Conservation (phyloP, 2,113 vertebrate species). For the Hepsetus odoe region DNA sequence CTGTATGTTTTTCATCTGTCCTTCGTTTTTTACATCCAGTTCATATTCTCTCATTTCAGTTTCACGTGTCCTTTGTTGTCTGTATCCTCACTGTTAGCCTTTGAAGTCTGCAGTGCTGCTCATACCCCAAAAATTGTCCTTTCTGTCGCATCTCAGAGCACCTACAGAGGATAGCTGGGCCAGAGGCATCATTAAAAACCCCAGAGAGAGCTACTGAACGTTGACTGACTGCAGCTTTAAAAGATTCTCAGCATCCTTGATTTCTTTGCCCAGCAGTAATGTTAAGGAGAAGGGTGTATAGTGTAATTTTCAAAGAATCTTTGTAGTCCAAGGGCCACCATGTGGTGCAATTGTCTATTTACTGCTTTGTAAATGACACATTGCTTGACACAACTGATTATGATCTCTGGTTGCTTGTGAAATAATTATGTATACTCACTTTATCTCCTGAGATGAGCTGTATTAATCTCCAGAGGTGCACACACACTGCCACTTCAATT, state of each 20-base stretch:
- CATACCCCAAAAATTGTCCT: background rate
- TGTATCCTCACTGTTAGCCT: background rate
- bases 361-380: slow-evolving; percentile 5
- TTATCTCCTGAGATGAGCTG: slow-evolving; percentile 41
- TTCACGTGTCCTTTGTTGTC: background rate
- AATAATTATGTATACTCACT: slow-evolving; percentile 41
- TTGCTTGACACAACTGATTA: slow-evolving; percentile 26
- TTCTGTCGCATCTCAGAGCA: background rate
- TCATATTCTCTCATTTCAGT: slow-evolving; percentile 1
- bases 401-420: slow-evolving; percentile 28
- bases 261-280: background rate
- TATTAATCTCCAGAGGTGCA: slow-evolving; percentile 39
- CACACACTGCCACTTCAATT: background rate
- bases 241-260: background rate
- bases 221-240: slow-evolving; percentile 26
- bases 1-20: background rate
- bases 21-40: background rate
- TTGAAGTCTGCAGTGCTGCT: background rate
- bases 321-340: background rate
- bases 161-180: slow-evolving; percentile 2
- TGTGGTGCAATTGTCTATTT: background rate
- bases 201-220: slow-evolving; percentile 2
- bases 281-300: background rate
- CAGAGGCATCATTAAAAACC: slow-evolving; percentile 31
- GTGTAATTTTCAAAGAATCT: background rate